Evolutionary conservation across 2,113 vertebrate species (phyloP).

Genomic region (Dryoscopus gambensis): DNA sequence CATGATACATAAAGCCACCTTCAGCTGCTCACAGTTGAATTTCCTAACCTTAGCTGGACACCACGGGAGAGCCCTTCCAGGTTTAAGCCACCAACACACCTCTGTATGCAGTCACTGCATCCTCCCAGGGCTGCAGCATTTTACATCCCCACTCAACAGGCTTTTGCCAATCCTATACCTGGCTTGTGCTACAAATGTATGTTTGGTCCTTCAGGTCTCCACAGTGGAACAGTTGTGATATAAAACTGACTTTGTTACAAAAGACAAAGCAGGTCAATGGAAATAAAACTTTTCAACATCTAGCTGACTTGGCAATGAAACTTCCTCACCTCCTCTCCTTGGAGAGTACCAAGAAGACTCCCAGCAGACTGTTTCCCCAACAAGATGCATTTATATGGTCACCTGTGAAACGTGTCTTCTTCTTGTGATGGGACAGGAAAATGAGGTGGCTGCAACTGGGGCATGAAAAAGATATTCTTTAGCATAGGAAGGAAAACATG

Average conservation of each 20-base stretch:
- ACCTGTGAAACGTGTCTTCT: rapidly evolving
- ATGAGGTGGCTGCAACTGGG: not conserved
- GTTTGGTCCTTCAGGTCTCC: not conserved
- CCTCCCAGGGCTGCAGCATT: not conserved
- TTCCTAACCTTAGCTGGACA: not conserved
- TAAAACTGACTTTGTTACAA: not conserved
- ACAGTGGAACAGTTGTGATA: not conserved
- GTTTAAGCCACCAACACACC: not conserved
- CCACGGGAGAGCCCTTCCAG: not conserved
- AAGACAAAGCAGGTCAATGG: not conserved
- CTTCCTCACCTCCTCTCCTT: not conserved
- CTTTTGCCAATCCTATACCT: not conserved
- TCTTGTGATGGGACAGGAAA: not conserved
- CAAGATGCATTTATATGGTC: not conserved
- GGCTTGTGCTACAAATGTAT: not conserved
- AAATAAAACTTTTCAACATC: not conserved
- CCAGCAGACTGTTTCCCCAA: not conserved
- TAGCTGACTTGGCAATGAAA: not conserved
- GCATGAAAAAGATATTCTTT: not conserved
- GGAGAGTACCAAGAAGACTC: not conserved
- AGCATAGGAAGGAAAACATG: not conserved
- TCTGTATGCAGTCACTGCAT: not conserved
- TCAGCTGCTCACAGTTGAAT: not conserved
- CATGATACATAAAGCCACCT: rapidly evolving
- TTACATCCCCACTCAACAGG: not conserved